Evolutionary conservation across 2,888 invertebrate genomes (phyloP).

Genomic region (Lasius platythorax): DNA sequence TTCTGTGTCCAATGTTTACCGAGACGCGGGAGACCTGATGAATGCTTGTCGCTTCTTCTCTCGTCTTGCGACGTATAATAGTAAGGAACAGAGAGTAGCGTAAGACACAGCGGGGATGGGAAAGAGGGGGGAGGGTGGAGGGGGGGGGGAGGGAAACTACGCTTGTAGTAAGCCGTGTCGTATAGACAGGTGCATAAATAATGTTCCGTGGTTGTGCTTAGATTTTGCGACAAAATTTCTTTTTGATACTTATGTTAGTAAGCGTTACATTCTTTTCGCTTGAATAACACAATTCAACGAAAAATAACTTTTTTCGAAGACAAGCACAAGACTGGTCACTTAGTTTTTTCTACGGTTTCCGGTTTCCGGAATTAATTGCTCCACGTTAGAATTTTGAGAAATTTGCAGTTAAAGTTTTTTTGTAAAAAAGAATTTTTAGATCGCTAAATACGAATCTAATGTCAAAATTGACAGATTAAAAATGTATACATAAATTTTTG

Average conservation of each 20-base stretch:
- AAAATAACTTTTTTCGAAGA: neutral
- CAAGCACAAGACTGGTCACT: neutral
- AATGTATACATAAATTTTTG: neutral
- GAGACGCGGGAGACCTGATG: constrained; percentile 27
- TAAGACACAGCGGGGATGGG: neutral
- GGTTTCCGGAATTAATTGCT: neutral
- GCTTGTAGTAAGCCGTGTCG: neutral
- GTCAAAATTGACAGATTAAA: neutral
- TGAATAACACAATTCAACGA: neutral
- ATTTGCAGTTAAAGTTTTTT: neutral
- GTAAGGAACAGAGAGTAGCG: neutral
- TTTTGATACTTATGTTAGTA: neutral
- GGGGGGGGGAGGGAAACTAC: neutral
- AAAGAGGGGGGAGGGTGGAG: neutral
- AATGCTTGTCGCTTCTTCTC: constrained; percentile 33
- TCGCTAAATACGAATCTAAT: neutral
- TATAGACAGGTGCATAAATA: constrained; percentile 20
- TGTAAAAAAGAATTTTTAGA: too few species aligned
- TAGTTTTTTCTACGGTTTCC: neutral
- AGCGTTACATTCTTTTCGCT: neutral
- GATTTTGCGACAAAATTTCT: neutral
- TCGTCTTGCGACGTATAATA: constrained; percentile 26
- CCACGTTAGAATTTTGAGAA: neutral
- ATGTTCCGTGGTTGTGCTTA: neutral
- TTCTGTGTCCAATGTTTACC: constrained; percentile 20